Evolutionary conservation across 2,113 vertebrate genomes (phyloP).

Genomic region (Myanophis thanlyinensis): DNA sequence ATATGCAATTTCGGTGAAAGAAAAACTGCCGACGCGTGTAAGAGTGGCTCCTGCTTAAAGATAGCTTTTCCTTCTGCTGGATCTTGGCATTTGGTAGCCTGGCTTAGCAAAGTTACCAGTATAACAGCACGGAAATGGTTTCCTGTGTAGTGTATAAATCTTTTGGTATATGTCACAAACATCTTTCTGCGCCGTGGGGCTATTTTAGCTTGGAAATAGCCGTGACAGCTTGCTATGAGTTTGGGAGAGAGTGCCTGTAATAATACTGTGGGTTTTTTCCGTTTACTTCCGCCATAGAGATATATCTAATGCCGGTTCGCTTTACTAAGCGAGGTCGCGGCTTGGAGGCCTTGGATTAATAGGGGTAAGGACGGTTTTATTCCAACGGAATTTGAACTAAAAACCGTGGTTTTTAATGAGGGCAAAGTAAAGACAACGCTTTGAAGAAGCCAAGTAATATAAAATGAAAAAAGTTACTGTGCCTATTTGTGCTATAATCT

Average conservation of each 20-base stretch:
- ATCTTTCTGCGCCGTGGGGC: neutral
- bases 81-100: neutral
- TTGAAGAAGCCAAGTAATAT: neutral
- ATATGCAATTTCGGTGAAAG: slow-evolving; percentile 26
- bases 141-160: neutral
- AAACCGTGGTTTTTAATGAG: neutral
- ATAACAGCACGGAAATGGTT: neutral
- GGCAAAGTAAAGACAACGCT: neutral
- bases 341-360: slow-evolving; percentile 62
- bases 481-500: neutral
- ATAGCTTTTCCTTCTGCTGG: neutral
- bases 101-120: neutral
- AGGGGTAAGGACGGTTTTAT: neutral
- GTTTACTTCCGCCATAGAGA: slow-evolving; percentile 35
- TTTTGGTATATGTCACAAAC: neutral
- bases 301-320: slow-evolving; percentile 17
- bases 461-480: neutral
- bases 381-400: neutral
- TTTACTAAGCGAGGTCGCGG: slow-evolving; percentile 70
- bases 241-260: neutral
- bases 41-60: slow-evolving; percentile 39
- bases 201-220: neutral
- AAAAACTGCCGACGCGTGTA: neutral
- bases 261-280: neutral
- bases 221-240: neutral